Evolutionary conservation across 2,113 vertebrate species (phyloP).

Genomic region (Drymodes brunneopygia): DNA sequence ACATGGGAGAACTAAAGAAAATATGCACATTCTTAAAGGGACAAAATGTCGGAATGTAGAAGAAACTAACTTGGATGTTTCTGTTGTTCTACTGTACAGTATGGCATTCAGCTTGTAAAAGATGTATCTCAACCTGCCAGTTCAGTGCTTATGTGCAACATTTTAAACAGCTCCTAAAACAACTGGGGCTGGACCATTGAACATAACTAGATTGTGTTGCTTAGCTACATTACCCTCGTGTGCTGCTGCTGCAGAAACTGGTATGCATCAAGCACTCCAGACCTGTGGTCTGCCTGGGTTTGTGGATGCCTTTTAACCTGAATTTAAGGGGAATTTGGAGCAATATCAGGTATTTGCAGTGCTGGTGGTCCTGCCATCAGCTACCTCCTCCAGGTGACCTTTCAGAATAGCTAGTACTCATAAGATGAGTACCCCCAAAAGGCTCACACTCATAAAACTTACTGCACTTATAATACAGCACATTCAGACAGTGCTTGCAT

Average conservation of each 20-base stretch:
- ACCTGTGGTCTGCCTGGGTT: neutral
- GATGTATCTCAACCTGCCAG: neutral
- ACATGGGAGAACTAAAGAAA: neutral
- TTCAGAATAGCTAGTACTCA: neutral
- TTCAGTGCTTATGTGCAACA: neutral
- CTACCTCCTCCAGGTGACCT: neutral
- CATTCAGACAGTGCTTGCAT: neutral
- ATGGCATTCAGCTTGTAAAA: neutral
- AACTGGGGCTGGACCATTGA: neutral
- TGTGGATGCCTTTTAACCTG: neutral
- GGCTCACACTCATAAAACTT: neutral
- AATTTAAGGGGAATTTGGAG: neutral
- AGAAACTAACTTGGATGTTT: neutral
- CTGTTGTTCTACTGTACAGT: neutral
- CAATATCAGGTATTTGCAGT: neutral
- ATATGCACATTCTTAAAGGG: neutral
- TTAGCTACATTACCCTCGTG: neutral
- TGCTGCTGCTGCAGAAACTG: neutral
- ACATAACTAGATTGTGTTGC: neutral
- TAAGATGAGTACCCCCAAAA: neutral
- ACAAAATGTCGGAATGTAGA: neutral
- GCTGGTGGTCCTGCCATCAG: neutral
- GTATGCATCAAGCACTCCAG: neutral
- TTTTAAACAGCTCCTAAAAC: neutral
- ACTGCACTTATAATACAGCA: neutral